Evolutionary conservation across 2,888 invertebrate genomes (phyloP), one percentile per base, ranked within the genome.

Genomic region (Phortica okadai): DNA sequence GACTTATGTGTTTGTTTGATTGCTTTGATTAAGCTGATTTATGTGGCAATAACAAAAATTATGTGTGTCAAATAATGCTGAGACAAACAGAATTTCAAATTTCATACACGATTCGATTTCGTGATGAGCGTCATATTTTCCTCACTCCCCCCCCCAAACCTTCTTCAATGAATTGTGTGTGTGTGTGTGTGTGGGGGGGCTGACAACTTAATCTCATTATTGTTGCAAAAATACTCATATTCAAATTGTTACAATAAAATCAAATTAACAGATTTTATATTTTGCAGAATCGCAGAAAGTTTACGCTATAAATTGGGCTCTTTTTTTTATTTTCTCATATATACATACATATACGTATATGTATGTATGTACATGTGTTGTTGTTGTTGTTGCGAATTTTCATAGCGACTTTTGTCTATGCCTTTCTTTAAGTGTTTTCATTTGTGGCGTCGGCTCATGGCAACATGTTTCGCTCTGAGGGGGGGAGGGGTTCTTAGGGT

Each of bases 61-160:
- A 21, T 62, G 62, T 16, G 62, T 25, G 10, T 62, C 62, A 62
- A 62, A 62, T 62, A 62, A 21, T 69, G 69, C 50, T 69, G 69
- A 69, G 69, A 45, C 50, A 10, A 21, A 6, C 69, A 7, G 69
- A 44, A 69, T 69, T 69, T 44, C n/a, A 45, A 69, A 69, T 69
- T 69, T 69, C 50, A 50, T 45, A 50, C 50, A 69, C 50, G 44
- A 69, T 69, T 69, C 81, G 81, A 81, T 81, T 79, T 21, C 73
- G 69, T 33, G 33, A 33, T 33, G 33, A 33, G 33, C 33, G 33
- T 1, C 33, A 33, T 5, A 33, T 33, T 33, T 33, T 2, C 33
- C 1, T 33, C 33, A 33, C 2, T 0, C 33, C 33, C 3, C 2
- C 2, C 33, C 33, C 33, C 2, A 5, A 2, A 5, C 2, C 33